Base-by-base conservation (phyloP, 2,797 vertebrate species). In the Podarcis lilfordi region DNA sequence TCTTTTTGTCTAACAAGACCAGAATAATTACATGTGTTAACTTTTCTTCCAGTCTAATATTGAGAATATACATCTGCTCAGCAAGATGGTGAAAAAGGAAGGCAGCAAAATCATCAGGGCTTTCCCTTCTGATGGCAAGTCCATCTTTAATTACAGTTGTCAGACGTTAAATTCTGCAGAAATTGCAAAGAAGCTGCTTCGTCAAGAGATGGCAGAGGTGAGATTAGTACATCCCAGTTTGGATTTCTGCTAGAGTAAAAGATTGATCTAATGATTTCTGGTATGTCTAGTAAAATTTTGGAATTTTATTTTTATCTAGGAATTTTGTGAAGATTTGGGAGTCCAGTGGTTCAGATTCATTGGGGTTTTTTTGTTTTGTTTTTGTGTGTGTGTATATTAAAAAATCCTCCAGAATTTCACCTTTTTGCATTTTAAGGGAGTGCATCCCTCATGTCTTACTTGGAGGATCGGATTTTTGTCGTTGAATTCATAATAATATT, bases 71-170 rank as follows among this genome's bases (percentile, higher is more conserved):
- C 84, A 87, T 8, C 93, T 91, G n/a, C 61, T 94, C 5, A 96
- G 94, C 89, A 92, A 87, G 75, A 91, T 71, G 84, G 0, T 93
- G 21, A 89, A 91, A 50, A 96, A 90, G 86, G 64, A 93, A 8
- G 77, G 86, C 78, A 86, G 64, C 2, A 93, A 93, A 37, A 66
- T 90, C 5, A 82, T 97, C 25, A 85, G 87, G 84, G 90, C 95
- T 27, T 88, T 94, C 0, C 91, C 88, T 50, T 66, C 80, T 4
- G 87, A 91, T 25, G 91, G 83, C 32, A 89, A 88, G 35, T 45
- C 93, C 0, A 94, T 93, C n/a, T 93, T 97, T 90, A 98, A 97
- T 94, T 98, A 98, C 92, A 98, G 98, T 59, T 94, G 77, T 84
- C 98, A 98, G 93, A 95, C 95, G 71, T 91, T 97, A 90, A 98